These are phyloP conservation scores for Eulemur mongoz DNA, from an alignment of 2,797 vertebrate genomes.

Conservation along the genomic window DNA sequence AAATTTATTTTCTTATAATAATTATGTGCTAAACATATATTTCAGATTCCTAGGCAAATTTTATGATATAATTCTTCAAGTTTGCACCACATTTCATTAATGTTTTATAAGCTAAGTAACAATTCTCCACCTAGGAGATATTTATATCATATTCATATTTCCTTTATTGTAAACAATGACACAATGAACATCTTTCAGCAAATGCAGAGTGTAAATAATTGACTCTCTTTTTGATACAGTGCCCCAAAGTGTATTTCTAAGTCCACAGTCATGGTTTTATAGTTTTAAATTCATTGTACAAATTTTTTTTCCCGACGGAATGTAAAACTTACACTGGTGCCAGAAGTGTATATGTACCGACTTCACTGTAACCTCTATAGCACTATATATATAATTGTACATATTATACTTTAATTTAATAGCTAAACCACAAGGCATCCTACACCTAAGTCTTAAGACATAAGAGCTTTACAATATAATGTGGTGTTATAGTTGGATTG, in stretches of 20 bases:
- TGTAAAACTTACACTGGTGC: background rate
- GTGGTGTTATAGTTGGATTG: background rate
- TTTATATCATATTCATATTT: background rate
- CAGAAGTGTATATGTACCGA: background rate
- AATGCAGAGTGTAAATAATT: background rate
- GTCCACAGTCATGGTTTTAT: background rate
- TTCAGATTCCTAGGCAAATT: background rate
- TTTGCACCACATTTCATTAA: background rate
- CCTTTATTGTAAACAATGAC: background rate
- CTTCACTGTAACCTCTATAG: background rate
- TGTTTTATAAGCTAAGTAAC: background rate
- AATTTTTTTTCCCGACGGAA: background rate
- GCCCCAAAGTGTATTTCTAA: background rate
- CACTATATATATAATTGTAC: background rate
- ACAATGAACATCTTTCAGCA: conserved; percentile 40
- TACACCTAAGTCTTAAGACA: background rate
- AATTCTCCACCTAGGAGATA: background rate
- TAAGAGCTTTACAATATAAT: background rate
- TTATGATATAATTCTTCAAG: background rate
- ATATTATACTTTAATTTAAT: conserved; percentile 1
- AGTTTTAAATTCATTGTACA: background rate
- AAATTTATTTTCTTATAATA: background rate
- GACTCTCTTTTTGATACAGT: background rate
- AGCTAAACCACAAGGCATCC: background rate
- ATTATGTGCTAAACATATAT: background rate